Percentiles rank a stretch among this genome's conserved stretches.
Conservation (phyloP, 1,140 invertebrate species). For the Drosophila parvula region DNA sequence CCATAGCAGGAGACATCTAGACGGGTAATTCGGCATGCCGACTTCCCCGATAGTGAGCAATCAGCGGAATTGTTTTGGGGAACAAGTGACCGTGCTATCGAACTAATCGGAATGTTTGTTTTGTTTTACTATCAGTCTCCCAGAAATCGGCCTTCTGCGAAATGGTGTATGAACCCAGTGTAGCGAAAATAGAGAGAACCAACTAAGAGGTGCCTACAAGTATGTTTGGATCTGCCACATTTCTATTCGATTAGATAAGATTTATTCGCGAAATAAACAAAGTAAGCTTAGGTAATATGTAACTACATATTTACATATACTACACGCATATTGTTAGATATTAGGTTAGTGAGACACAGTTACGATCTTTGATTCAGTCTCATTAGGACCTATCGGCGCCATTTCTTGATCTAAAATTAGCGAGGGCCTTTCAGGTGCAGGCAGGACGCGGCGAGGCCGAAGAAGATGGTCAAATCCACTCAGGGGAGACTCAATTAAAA, state of each 20-base stretch:
- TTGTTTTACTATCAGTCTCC: not conserved
- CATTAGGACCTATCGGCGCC: not conserved
- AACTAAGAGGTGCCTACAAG: too few species aligned
- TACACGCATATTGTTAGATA: not conserved
- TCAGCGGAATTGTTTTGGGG: not conserved
- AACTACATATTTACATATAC: not conserved
- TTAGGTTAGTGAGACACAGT: not conserved
- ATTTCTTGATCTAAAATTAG: not conserved
- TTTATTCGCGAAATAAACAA: too few species aligned
- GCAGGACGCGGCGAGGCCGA: not conserved
- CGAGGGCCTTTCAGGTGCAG: not conserved
- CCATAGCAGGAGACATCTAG: not conserved
- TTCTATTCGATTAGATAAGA: not conserved
- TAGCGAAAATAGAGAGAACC: not conserved
- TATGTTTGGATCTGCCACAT: not conserved
- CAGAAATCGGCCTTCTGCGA: conserved; percentile 1
- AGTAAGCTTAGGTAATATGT: not conserved
- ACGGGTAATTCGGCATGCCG: not conserved
- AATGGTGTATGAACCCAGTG: conserved; percentile 6
- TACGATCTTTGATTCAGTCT: not conserved
- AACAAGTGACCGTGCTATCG: not conserved
- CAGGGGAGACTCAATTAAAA: conserved; percentile 60
- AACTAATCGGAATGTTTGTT: conserved; percentile 1
- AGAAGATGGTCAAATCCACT: conserved; percentile 42
- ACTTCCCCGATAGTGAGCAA: conserved; percentile 9